These are phyloP conservation scores for Prietella phreatophila DNA, from an alignment of 2,113 vertebrate genomes.

Conservation along the genomic window DNA sequence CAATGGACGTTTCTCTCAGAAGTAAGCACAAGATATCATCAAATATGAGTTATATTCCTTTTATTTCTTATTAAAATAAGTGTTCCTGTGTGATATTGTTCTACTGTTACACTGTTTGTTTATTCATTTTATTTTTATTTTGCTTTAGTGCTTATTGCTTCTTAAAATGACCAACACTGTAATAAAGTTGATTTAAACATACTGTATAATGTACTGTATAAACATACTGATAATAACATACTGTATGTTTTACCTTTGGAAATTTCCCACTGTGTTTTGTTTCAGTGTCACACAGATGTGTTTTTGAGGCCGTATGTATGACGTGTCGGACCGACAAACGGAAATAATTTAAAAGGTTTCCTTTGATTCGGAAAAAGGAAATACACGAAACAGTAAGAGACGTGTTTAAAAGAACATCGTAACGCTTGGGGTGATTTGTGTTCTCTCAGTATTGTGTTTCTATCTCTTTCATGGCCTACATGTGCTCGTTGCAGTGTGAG, in stretches of 20 bases:
- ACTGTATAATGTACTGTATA: conserved; percentile 48
- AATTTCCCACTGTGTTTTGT: conserved; percentile 60
- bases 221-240: too few species aligned
- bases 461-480: conserved; percentile 47
- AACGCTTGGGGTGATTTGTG: conserved; percentile 51
- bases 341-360: conserved; percentile 32
- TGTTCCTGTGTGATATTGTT: neutral
- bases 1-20: neutral
- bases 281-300: conserved; percentile 59
- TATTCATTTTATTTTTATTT: neutral
- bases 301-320: conserved; percentile 50
- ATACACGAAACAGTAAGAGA: neutral
- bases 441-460: conserved; percentile 61
- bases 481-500: conserved; percentile 58
- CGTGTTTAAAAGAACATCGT: conserved; percentile 25
- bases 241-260: conserved; percentile 51
- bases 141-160: conserved; percentile 27
- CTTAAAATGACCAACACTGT: conserved; percentile 57
- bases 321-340: conserved; percentile 53
- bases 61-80: neutral
- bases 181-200: conserved; percentile 36
- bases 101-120: neutral
- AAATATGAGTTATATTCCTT: neutral
- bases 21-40: neutral
- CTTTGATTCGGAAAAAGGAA: neutral